Base-by-base conservation (phyloP, 1,140 invertebrate genomes). In the Plectrocnemia conspersa region DNA sequence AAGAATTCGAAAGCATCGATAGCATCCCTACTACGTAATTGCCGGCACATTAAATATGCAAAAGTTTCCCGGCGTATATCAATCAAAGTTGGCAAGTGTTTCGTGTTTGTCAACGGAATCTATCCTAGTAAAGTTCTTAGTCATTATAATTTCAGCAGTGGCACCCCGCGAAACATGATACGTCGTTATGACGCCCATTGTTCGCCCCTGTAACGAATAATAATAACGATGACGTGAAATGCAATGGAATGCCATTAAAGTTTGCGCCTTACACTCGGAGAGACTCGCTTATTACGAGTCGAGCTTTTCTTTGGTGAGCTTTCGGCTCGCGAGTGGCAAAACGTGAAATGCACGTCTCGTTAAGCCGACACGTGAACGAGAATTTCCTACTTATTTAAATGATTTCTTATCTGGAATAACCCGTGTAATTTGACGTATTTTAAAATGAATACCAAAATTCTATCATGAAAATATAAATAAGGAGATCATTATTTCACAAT, bases 31-130 rank as follows among this genome's bases (percentile, higher is more conserved):
- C n/a, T n/a, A 36, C 35, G 35, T 36, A 36, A 36, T 36, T 36
- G 19, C 19, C 19, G 13, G 3, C 13, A 36, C 35, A 36, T 36
- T 36, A 36, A 36, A 36, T 36, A 36, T 36, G 35, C 35, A 36
- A 36, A 36, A 36, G 13, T 36, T 36, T 36, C 13, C 13, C 19
- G 11, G 19, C 35, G 35, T 15, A 18, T 36, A 36, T 36, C 35
- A 36, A 36, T 36, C 35, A 36, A 36, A 36, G 13, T 36, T 36
- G 35, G 3, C 35, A 36, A 36, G 35, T 18, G 19, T 36, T 18
- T 36, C 35, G 35, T 36, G 35, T 36, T 36, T 36, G 35, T 36
- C 35, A 36, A 36, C 35, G 35, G n/a, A n/a, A n/a, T n/a, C n/a
- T n/a, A n/a, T 36, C 35, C 3, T n/a, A 13, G 13, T 11, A 11